Evolutionary conservation across 2,888 invertebrate genomes (phyloP), one percentile per base, ranked within the genome.

Genomic region (Drosophila nr. fundita): DNA sequence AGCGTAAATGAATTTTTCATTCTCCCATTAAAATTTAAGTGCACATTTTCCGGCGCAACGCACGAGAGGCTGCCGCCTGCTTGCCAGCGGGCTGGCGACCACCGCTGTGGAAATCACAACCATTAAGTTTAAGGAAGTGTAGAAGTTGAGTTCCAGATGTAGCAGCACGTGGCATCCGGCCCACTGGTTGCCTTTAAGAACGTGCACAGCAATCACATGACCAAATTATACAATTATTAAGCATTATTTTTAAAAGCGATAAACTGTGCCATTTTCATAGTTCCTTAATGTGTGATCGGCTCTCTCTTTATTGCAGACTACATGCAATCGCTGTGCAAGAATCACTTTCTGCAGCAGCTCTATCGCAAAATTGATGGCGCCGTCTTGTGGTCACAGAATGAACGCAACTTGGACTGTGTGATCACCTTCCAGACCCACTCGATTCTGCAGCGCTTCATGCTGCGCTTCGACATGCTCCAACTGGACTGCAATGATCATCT

Each of bases 361-460:
- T 98, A 98, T 94, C 95, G 97, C 79, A 98, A 98, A 94, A 96
- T 98, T 88, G 98, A 98, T 92, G 98, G 98, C 49, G 98, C 98
- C 13, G 96, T 98, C 68, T 94, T 98, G 65, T 97, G 96, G 94
- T 98, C 98, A 30, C 96, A 97, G 92, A 98, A 97, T 93, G 98
- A 98, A 94, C 94, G 97, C 81, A 97, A 98, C 93, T 94, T 98
- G 91, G 97, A 98, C 94, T 98, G 98, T 94, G 96, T 97, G 89
- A 96, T 98, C 92, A 98, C 98, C 66, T 98, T 98, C 94, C 98
- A 98, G 94, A 98, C 98, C 83, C 98, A 98, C 94, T 97, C 98
- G 92, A 97, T 98, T 90, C 94, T 98, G 90, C 98, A 98, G 94
- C 95, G 97, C 88, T 98, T 98, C 94, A 98, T 98, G 97, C 95